Percentiles rank a stretch among this genome's conserved stretches.
Conservation (phyloP, 2,888 invertebrate genomes). For the Epinotia bilunana region DNA sequence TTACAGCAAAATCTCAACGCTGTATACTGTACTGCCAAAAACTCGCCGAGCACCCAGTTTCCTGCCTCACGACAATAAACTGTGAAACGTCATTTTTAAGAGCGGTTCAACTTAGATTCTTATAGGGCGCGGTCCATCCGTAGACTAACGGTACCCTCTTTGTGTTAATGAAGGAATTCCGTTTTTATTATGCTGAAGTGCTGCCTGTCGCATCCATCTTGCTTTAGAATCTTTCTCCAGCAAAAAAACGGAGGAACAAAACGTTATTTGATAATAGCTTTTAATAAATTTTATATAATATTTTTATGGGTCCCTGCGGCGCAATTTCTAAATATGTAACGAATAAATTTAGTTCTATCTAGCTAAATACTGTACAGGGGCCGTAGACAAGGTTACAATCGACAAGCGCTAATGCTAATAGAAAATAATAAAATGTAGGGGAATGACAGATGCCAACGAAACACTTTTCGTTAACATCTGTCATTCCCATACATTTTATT, state of each 20-base stretch:
- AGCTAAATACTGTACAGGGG: no score
- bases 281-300: conserved; percentile 36
- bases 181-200: conserved; percentile 67
- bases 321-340: not conserved
- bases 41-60: not conserved
- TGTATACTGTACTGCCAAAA: not conserved
- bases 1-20: not conserved
- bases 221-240: conserved; percentile 51
- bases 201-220: conserved; percentile 66
- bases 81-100: conserved; percentile 31
- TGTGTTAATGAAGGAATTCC: conserved; percentile 72
- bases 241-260: conserved; percentile 51
- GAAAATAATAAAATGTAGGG: no score
- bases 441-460: no score
- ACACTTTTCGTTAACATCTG: no score
- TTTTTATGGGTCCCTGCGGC: not conserved
- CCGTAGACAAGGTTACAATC: no score
- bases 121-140: conserved; percentile 46
- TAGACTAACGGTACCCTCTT: conserved; percentile 46
- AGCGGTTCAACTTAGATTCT: conserved; percentile 37
- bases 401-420: no score
- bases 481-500: no score
- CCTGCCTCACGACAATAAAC: conserved; percentile 7
- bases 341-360: not conserved
- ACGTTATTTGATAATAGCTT: conserved; percentile 47